Conservation (phyloP, 2,888 invertebrate species). For the Steinernema hermaphroditum region DNA sequence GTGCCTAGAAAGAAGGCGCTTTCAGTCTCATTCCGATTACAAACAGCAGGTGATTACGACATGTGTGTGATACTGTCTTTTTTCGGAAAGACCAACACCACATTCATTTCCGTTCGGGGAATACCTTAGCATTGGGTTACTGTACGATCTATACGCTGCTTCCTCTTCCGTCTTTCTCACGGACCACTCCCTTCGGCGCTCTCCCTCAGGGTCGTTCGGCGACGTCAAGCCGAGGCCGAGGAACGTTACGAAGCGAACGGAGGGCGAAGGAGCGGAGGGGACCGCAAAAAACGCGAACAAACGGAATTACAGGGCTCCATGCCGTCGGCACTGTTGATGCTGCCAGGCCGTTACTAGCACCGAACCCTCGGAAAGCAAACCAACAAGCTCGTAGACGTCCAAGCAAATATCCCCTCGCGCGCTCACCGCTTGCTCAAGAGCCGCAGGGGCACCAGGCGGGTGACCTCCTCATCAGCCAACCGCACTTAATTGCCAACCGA, state of each 20-base stretch:
- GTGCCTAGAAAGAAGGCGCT: no score
- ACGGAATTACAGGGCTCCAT: neutral
- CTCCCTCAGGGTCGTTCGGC: no score
- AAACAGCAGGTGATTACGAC: no score
- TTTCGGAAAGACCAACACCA: no score
- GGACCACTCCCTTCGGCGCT: no score
- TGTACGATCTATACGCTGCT: no score
- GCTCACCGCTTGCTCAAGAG: neutral
- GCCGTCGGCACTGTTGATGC: neutral
- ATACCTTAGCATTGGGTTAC: no score
- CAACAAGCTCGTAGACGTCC: neutral
- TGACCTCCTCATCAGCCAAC: neutral
- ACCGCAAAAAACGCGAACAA: neutral
- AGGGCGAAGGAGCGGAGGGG: neutral
- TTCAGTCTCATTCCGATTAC: no score
- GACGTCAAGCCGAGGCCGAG: neutral
- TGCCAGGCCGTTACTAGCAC: constrained; percentile 7
- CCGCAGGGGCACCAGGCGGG: neutral
- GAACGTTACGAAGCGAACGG: no score
- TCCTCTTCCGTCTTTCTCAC: no score
- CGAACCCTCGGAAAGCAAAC: constrained; percentile 9
- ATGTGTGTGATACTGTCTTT: no score
- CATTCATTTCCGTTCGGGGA: no score
- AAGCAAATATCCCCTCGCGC: neutral
- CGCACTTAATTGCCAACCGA: neutral